Evolutionary conservation across 1,140 invertebrate species (phyloP), one percentile per base, ranked within the genome.

Genomic region (Protaetia brevitarsis): DNA sequence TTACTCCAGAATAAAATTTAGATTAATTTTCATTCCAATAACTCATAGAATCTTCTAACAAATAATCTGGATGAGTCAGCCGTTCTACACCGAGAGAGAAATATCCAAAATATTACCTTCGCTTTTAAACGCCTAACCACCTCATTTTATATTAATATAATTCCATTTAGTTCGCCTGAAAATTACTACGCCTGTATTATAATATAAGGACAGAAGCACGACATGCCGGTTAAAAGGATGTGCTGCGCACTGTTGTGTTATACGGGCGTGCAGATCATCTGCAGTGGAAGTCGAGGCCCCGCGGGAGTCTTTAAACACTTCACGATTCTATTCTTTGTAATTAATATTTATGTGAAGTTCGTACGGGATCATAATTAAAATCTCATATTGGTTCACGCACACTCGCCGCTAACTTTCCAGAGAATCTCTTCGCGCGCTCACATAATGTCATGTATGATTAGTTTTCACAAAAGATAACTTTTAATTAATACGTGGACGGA

Each of bases 281-380:
- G 7, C 8, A 13, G 19, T 51, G 26, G 19, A 51, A 51, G 16
- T 51, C 41, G 26, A 51, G 26, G 19, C 41, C 31, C 58, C 21
- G 65, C 65, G 51, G 65, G 65, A 51, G 65, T 34, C 37, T 45
- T 56, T 66, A 66, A 66, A 66, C 65, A 58, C 37, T 66, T 62
- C 65, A 66, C 65, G 65, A 66, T 37, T 61, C 37, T 36, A 66
- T 66, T 62, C 65, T 66, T 66, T 62, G 65, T 66, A 66, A 66
- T 66, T 66, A 66, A 66, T 66, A 66, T 66, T 66, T 66, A 62
- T 27, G 21, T 61, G 64, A 56, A 62, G 58, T 66, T 61, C 27
- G 57, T 51, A 51, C 57, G 27, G 57, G 27, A 66, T 66, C 65
- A 62, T 66, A 66, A 66, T 66, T 66, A 66, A 66, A 66, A 66